Evolutionary conservation across 2,113 vertebrate species (phyloP).

Genomic region (Mola mola): DNA sequence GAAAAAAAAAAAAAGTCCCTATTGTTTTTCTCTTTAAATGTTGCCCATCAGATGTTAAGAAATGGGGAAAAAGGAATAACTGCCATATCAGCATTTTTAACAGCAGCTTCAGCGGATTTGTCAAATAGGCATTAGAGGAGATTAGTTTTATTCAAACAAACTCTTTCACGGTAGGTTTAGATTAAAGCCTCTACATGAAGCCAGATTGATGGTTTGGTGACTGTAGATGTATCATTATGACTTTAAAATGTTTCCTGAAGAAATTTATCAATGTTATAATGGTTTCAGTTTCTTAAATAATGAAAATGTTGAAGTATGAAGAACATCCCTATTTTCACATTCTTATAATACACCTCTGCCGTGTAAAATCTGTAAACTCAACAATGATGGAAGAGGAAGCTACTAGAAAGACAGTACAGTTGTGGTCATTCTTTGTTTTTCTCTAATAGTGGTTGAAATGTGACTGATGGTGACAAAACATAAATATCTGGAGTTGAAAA

Average conservation of each 20-base stretch:
- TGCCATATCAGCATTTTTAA: constrained; percentile 32
- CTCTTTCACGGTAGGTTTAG: neutral
- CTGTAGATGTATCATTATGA: constrained; percentile 1
- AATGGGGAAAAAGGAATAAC: constrained; percentile 13
- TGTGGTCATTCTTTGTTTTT: constrained; percentile 5
- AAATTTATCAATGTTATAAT: too few species aligned
- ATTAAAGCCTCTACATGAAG: neutral
- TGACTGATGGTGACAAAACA: constrained; percentile 21
- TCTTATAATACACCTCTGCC: too few species aligned
- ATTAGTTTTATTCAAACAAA: constrained; percentile 25
- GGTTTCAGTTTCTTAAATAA: neutral
- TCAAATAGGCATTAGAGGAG: neutral
- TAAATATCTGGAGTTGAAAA: constrained; percentile 8
- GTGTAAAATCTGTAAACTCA: neutral
- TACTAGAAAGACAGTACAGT: constrained; percentile 6
- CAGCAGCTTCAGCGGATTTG: constrained; percentile 32
- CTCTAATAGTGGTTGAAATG: constrained; percentile 20
- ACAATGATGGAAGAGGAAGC: constrained; percentile 20
- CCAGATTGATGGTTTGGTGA: constrained; percentile 17
- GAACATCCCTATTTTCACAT: too few species aligned
- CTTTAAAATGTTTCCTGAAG: too few species aligned
- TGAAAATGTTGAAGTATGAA: constrained; percentile 14
- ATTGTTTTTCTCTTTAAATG: constrained; percentile 32
- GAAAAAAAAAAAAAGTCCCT: constrained; percentile 5
- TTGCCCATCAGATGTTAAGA: constrained; percentile 18